These are phyloP conservation scores for Bos taurus DNA, from an alignment of 2,113 vertebrate species.

Conservation along the genomic window ARS-UCD2.0 NC_037340.1:71913001-71913500, in stretches of 20 bases:
- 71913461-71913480: neutral
- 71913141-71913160: neutral
- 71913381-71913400: neutral
- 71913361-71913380: neutral
- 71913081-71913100: too few relatives aligned
- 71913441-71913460: neutral
- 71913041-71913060: neutral
- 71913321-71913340: constrained; percentile 2
- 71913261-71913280: neutral
- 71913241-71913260: neutral
- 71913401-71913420: neutral
- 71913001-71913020: neutral
- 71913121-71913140: neutral
- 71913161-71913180: neutral
- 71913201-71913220: neutral
- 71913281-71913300: neutral
- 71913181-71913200: neutral
- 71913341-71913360: neutral
- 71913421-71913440: neutral
- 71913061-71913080: neutral
- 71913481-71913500: neutral
- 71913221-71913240: neutral
- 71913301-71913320: neutral
- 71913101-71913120: neutral
- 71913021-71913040: neutral